Evolutionary conservation across 2,888 invertebrate genomes (phyloP).

Genomic region (Apamea sordens): DNA sequence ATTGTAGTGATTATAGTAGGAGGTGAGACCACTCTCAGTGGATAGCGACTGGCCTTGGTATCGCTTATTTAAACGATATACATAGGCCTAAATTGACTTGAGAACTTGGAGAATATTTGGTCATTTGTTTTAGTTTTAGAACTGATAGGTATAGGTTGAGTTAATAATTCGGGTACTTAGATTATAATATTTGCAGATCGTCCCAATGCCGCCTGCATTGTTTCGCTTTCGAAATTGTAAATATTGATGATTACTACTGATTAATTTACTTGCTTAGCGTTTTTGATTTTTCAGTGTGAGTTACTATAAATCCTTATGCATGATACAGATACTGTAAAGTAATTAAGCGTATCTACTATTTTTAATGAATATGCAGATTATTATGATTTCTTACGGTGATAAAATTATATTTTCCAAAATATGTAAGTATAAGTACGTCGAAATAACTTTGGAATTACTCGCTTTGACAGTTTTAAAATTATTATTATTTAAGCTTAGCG

Average conservation of each 20-base stretch:
- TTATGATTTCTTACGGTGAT: neutral
- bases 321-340: neutral
- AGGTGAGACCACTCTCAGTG: slow-evolving; percentile 70
- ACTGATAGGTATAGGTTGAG: slow-evolving; percentile 32
- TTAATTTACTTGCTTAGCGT: neutral
- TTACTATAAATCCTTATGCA: neutral
- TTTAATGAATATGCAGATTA: slow-evolving; percentile 22
- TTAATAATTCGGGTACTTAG: slow-evolving; percentile 34
- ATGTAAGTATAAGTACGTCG: slow-evolving; percentile 44
- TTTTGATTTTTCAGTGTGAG: neutral
- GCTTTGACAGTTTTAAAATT: slow-evolving; percentile 60
- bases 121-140: slow-evolving; percentile 53
- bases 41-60: slow-evolving; percentile 80
- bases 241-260: neutral
- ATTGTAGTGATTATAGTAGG: slow-evolving; percentile 61
- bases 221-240: neutral
- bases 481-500: slow-evolving; percentile 58
- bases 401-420: slow-evolving; percentile 33
- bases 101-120: slow-evolving; percentile 73
- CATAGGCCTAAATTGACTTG: slow-evolving; percentile 76
- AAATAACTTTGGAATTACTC: slow-evolving; percentile 53
- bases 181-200: slow-evolving; percentile 4
- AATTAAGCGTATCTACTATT: slow-evolving; percentile 26
- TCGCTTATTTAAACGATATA: slow-evolving; percentile 76
- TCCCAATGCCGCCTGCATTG: neutral